Base-by-base conservation (phyloP, 53 echinoderm and acorn worm species). In the Holothuria scabra region DNA sequence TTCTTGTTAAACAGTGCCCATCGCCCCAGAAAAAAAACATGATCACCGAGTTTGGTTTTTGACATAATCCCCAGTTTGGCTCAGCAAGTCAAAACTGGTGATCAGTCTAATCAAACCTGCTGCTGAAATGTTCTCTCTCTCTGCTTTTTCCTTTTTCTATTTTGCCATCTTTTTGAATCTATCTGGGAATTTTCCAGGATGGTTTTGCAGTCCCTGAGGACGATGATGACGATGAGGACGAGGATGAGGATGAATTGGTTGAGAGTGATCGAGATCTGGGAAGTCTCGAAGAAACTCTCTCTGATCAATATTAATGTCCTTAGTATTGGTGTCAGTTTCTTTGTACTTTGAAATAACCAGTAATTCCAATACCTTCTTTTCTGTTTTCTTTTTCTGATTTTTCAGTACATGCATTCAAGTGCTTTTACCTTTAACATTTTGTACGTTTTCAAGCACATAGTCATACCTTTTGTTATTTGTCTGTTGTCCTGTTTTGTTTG, bases 141-240 rank as follows among this genome's bases (percentile, higher is more conserved):
- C 44, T 19, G 20, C 25, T 21, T 38, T 83, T 83, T 72, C n/a
- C 74, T 30, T 19, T 33, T 37, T 23, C 24, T 71, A 23, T 14
- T 46, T 34, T 76, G 69, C 69, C 67, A 44, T 58, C 59, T 60
- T 56, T 48, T 19, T 46, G 66, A 38, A 24, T 65, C 52, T 52
- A 14, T 59, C 38, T 49, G 24, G 59, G 83, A 83, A 28, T 31
- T 82, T 25, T 11, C n/a, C 86, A 97, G 97, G 97, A 97, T 63
- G 97, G 97, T 61, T 97, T 97, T 92, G 97, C 97, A 76, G 89
- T 93, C 28, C 97, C 97, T 19, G 94, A 93, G 59, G 90, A 89
- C 67, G 87, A 87, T 79, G 94, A 93, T 28, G 89, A 74, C 12
- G 80, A 86, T 10, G 84, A 71, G 9, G 72, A 72, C 8, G 69